These are phyloP conservation scores for Actinostola sp. DNA, from an alignment of 92 coral and sea anemone genomes.

Conservation along the genomic window DNA sequence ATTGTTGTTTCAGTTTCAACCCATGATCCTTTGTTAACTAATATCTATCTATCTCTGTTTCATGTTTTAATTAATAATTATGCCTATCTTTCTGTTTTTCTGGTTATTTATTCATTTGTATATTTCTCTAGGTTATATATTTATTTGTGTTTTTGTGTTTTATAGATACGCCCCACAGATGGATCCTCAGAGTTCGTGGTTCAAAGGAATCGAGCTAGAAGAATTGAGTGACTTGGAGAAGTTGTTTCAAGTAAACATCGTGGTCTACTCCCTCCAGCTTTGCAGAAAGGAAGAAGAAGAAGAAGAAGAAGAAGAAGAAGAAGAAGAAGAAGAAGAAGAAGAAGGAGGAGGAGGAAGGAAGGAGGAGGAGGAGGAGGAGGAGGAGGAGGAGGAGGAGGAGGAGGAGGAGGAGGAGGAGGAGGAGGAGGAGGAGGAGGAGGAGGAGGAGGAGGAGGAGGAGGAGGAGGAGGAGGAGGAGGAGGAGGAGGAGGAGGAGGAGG, in stretches of 20 bases:
- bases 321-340: no score
- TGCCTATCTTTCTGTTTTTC: neutral
- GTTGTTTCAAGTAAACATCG: conserved; percentile 19
- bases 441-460: no score
- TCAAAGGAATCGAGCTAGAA: neutral
- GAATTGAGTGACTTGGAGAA: conserved; percentile 14
- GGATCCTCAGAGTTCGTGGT: neutral
- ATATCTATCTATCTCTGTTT: neutral
- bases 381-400: no score
- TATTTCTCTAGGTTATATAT: neutral
- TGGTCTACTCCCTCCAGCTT: conserved; percentile 14
- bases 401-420: no score
- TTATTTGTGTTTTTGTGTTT: neutral
- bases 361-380: no score
- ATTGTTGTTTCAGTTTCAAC: neutral
- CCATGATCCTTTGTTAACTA: conserved; percentile 2
- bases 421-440: no score
- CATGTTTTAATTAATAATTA: neutral
- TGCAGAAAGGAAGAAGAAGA: neutral
- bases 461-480: no score
- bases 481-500: no score
- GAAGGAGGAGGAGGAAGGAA: no score
- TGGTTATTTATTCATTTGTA: neutral
- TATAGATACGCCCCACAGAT: neutral
- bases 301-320: neutral